These are phyloP conservation scores for Reticulitermes lucifugus DNA, from an alignment of 2,888 invertebrate genomes.

Conservation along the genomic window DNA sequence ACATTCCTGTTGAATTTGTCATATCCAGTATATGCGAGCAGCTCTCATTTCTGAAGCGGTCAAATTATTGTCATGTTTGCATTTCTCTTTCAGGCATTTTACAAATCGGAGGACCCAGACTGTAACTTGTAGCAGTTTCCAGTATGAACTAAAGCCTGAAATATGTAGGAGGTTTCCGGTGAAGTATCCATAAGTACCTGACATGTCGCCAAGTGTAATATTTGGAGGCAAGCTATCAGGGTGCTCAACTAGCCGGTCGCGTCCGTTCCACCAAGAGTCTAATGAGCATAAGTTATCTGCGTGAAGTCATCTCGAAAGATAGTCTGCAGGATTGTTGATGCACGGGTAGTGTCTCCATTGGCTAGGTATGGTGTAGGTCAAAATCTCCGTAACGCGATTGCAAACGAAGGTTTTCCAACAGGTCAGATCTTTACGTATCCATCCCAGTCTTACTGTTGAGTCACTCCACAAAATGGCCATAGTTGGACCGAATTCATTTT, in stretches of 20 bases:
- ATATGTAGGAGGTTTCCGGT: no score
- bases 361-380: neutral
- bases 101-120: neutral
- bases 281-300: neutral
- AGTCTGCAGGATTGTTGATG: neutral
- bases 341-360: constrained; percentile 29
- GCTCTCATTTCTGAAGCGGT: neutral
- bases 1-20: neutral
- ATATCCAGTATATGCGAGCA: neutral
- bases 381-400: neutral
- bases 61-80: neutral
- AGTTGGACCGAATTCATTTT: neutral
- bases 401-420: neutral
- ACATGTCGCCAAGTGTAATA: no score
- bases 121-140: constrained; percentile 13
- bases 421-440: neutral
- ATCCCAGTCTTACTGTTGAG: neutral
- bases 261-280: neutral
- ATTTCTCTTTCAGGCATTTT: no score
- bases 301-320: neutral
- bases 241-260: neutral
- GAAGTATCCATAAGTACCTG: neutral
- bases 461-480: neutral
- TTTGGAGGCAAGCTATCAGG: no score
- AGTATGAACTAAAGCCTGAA: neutral